Conservation (phyloP, 2,797 vertebrate species). For the Micrastur ruficollis region DNA sequence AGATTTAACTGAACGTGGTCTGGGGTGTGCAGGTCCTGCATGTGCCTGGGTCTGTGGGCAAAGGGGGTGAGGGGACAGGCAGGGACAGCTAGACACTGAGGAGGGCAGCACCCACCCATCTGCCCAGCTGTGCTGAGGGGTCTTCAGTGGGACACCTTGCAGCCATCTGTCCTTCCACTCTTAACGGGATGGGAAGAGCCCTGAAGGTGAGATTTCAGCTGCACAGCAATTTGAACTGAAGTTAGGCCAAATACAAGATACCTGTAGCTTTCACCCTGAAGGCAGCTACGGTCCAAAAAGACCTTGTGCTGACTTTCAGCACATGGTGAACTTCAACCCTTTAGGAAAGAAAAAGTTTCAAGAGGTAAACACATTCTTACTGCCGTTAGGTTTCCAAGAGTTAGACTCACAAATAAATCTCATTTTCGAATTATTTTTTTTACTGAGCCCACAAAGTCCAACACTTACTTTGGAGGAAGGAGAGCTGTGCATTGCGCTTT, state of each 20-base stretch:
- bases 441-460: neutral
- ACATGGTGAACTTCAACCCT: neutral
- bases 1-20: neutral
- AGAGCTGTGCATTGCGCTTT: neutral
- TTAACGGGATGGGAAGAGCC: rapidly evolving
- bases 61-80: neutral
- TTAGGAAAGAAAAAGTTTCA: neutral
- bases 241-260: neutral
- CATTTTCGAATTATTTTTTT: neutral
- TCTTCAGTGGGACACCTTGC: neutral
- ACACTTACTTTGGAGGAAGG: neutral
- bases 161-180: neutral
- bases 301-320: neutral
- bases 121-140: neutral
- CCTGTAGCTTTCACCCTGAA: neutral
- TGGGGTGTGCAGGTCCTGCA: rapidly evolving
- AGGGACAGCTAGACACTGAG: neutral
- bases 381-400: neutral
- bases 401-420: neutral
- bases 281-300: neutral
- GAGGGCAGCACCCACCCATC: rapidly evolving
- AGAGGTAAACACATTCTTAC: neutral
- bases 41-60: rapidly evolving
- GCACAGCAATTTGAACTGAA: neutral
- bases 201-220: neutral